A percentile compares a stretch with the other conserved stretches of the same genome.
Conservation (phyloP, 2,888 invertebrate species). For the Euplexia lucipara region DNA sequence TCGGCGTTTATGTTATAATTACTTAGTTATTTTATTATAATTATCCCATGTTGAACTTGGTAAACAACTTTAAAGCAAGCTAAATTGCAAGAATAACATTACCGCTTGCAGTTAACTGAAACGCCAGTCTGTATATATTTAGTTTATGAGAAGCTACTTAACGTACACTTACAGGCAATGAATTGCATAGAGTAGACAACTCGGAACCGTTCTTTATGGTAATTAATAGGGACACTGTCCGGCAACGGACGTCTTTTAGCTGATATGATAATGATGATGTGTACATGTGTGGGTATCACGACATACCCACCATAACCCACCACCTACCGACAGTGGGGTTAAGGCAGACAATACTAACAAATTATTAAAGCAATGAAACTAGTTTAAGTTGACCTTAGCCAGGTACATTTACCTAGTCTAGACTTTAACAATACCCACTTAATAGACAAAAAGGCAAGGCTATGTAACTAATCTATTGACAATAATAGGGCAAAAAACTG, state of each 20-base stretch:
- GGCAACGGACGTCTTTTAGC: constrained; percentile 24
- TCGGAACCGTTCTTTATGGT: constrained; percentile 45
- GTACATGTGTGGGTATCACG: constrained; percentile 18
- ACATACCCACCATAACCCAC: neutral
- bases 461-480: neutral
- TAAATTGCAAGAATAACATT: neutral
- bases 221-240: constrained; percentile 49
- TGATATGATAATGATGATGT: constrained; percentile 50
- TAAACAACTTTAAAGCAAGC: no score
- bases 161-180: constrained; percentile 11
- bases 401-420: neutral
- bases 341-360: neutral
- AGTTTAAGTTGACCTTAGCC: neutral
- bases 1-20: no score
- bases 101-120: neutral
- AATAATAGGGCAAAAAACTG: no score
- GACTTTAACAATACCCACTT: constrained; percentile 1
- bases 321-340: neutral
- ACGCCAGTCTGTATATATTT: neutral
- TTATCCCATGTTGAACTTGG: no score
- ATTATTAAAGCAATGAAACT: constrained; percentile 6
- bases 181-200: constrained; percentile 32
- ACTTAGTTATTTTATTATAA: no score
- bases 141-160: constrained; percentile 2
- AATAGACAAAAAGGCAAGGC: neutral